Base-by-base conservation (phyloP, 2,797 vertebrate genomes). In the Tympanoctomys barrerae region DNA sequence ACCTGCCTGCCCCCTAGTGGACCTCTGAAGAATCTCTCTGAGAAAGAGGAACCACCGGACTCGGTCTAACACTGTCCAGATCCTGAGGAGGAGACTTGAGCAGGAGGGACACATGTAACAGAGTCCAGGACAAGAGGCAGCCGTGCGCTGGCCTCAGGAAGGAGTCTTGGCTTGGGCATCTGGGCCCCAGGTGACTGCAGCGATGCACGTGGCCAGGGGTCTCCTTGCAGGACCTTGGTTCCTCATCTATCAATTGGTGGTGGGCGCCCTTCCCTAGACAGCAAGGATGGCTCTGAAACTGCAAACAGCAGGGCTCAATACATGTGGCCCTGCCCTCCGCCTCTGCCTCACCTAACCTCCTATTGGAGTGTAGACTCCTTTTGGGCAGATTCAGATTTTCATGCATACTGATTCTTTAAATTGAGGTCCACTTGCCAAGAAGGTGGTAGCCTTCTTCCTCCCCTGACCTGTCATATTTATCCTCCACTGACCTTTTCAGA, bases 1-100 rank as follows among this genome's bases (percentile, higher is more conserved):
- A 71, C 94, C 93, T 96, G 97, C 89, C 95, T 96, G 97, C 97
- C 97, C 95, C 64, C 97, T 97, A 86, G 97, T 96, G 97, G 96
- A 85, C 14, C 36, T 46, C 64, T 66, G 62, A n/a, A 79, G 68
- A 82, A n/a, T 57, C 64, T 42, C 1, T 5, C 4, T 5, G 33
- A 81, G 52, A 54, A 49, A 2, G 49, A 49, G 22, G 33, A 49
- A 46, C 18, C 9, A 7, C 1, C 7, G 13, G 5, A 62, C 19
- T 31, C 5, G 3, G 22, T 77, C 31, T 2, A 46, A 8, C 10
- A 4, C 2, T 24, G 6, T 28, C 13, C 46, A 0, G 0, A 0
- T 64, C 42, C 54, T n/a, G 11, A 49, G 54, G 0, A 11, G 73
- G 46, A 81, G 46, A 28, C 28, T 64, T 3, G 21, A 78, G 54